Conservation (phyloP, 2,113 vertebrate genomes). For the Ceyx margarethae region DNA sequence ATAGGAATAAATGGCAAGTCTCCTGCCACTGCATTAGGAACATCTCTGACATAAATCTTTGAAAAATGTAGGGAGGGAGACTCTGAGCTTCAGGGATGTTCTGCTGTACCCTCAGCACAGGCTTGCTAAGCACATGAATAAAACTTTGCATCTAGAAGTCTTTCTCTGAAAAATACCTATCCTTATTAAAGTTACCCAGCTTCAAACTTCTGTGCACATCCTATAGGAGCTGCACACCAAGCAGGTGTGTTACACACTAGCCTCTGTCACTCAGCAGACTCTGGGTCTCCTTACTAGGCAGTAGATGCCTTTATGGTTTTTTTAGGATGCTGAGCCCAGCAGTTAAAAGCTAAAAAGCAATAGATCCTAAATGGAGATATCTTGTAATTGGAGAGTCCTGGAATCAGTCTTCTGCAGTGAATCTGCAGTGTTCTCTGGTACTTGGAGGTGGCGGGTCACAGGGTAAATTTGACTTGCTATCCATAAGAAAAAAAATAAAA, state of each 20-base stretch:
- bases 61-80: not conserved
- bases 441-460: not conserved
- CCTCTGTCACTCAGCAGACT: not conserved
- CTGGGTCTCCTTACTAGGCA: not conserved
- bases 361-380: not conserved
- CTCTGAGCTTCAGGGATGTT: not conserved
- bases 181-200: not conserved
- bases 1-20: not conserved
- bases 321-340: not conserved
- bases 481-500: not conserved
- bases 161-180: not conserved
- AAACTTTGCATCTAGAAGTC: not conserved
- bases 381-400: not conserved
- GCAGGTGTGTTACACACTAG: not conserved
- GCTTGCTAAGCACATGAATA: not conserved
- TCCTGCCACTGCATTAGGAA: not conserved
- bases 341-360: not conserved
- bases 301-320: not conserved
- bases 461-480: not conserved
- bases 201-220: not conserved
- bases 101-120: not conserved
- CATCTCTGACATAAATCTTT: not conserved
- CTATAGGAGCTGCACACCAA: not conserved
- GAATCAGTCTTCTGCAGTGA: not conserved
- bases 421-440: not conserved